phyloP scores from a whole-genome alignment of 2,113 vertebrate species.

The Thinocorus orbignyianus region DNA sequence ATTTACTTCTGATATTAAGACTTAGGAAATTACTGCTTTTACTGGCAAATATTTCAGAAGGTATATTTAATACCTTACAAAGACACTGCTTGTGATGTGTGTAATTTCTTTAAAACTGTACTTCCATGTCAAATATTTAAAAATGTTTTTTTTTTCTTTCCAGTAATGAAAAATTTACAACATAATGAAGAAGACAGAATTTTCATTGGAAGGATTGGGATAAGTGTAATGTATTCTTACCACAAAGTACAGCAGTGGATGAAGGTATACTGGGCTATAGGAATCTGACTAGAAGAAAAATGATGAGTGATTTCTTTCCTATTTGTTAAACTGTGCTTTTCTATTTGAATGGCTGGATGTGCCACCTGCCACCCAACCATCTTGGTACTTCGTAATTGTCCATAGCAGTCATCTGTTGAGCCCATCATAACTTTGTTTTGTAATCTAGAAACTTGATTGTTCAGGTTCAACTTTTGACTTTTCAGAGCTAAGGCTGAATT shows the following conservation, averaged over 20 bases:
- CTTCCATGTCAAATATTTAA: background rate
- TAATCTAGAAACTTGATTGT: background rate
- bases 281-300: background rate
- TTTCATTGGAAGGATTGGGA: slow-evolving; percentile 86
- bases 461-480: background rate
- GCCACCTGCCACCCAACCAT: background rate
- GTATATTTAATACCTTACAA: background rate
- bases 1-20: background rate
- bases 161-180: slow-evolving; percentile 74
- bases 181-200: slow-evolving; percentile 71
- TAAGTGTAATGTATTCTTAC: slow-evolving; percentile 87
- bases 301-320: background rate
- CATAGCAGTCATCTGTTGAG: background rate
- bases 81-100: background rate
- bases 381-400: background rate
- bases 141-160: background rate
- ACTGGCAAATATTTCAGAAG: background rate
- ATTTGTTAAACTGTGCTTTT: background rate
- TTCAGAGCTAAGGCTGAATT: background rate
- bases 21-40: background rate
- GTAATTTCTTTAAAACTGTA: background rate
- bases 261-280: slow-evolving; percentile 80
- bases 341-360: background rate
- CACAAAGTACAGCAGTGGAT: slow-evolving; percentile 84
- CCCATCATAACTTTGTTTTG: background rate